phyloP scores from a whole-genome alignment of 2,113 vertebrate genomes.

The Argyrosomus japonicus region DNA sequence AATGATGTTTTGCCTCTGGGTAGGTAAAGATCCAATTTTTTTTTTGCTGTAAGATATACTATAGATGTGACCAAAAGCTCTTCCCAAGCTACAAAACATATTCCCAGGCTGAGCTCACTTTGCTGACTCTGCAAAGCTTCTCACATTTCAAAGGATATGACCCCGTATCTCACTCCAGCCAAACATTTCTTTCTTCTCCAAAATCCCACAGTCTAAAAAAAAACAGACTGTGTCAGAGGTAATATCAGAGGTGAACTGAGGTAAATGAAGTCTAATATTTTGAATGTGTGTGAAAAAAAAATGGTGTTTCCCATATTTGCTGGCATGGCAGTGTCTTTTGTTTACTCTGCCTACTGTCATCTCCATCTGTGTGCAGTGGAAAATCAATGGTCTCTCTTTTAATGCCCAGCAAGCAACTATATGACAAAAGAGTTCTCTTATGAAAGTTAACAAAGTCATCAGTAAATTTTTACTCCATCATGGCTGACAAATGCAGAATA shows the following conservation, averaged over 20 bases:
- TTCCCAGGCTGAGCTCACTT: conserved; percentile 15
- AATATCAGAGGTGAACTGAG: not conserved
- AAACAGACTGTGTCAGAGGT: not conserved
- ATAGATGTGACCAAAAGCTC: conserved; percentile 25
- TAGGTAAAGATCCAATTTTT: not conserved
- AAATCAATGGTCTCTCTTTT: conserved; percentile 39
- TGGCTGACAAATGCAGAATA: conserved; percentile 12
- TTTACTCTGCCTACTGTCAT: conserved; percentile 40
- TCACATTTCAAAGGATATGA: conserved; percentile 37
- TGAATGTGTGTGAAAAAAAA: not conserved
- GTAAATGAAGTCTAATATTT: not conserved
- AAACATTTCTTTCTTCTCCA: conserved; percentile 26
- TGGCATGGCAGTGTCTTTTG: conserved; percentile 6
- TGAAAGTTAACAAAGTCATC: conserved; percentile 45
- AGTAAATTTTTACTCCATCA: conserved; percentile 15
- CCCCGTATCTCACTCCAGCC: conserved; percentile 24
- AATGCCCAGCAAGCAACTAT: conserved; percentile 26
- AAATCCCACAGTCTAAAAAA: conserved; percentile 10
- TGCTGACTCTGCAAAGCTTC: conserved; percentile 41
- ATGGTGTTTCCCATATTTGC: conserved; percentile 12
- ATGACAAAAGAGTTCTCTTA: conserved; percentile 14
- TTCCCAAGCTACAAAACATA: not conserved
- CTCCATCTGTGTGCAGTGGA: conserved; percentile 31
- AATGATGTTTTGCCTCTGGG: not conserved
- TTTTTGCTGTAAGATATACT: not conserved